A percentile compares a stretch with the other conserved stretches of the same genome.
Evolutionary conservation across 1,140 invertebrate genomes (phyloP).

Genomic region (Nilaparvata lugens): DNA sequence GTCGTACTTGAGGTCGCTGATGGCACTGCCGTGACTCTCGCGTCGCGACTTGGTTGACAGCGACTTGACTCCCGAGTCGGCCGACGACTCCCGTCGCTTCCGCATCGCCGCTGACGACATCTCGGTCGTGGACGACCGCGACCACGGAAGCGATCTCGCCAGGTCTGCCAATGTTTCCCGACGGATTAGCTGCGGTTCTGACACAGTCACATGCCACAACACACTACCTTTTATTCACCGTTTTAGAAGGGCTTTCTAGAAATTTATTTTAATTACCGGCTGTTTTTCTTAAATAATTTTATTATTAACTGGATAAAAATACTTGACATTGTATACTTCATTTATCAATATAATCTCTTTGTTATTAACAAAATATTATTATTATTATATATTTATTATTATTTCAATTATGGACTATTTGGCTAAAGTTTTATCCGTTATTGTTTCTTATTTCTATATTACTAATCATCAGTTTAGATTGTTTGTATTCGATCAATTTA

Average conservation of each 20-base stretch:
- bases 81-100: constrained; percentile 68
- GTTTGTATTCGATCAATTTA: too few species aligned
- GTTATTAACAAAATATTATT: too few species aligned
- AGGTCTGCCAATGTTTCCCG: constrained; percentile 78
- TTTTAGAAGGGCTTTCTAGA: not conserved
- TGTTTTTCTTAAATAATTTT: not conserved
- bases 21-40: constrained; percentile 50
- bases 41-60: constrained; percentile 55
- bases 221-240: not conserved
- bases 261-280: not conserved
- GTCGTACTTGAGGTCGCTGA: constrained; percentile 59
- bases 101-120: constrained; percentile 33
- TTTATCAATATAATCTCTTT: too few species aligned
- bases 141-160: constrained; percentile 60
- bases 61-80: constrained; percentile 71
- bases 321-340: too few species aligned
- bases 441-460: too few species aligned
- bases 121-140: constrained; percentile 39
- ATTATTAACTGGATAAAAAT: too few species aligned
- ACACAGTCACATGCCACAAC: not conserved
- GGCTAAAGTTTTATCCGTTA: too few species aligned
- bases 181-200: constrained; percentile 55
- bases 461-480: too few species aligned
- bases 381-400: too few species aligned
- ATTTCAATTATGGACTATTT: too few species aligned